These are phyloP conservation scores for Noctua fimbriata DNA, from an alignment of 2,888 invertebrate genomes.

Conservation along the genomic window DNA sequence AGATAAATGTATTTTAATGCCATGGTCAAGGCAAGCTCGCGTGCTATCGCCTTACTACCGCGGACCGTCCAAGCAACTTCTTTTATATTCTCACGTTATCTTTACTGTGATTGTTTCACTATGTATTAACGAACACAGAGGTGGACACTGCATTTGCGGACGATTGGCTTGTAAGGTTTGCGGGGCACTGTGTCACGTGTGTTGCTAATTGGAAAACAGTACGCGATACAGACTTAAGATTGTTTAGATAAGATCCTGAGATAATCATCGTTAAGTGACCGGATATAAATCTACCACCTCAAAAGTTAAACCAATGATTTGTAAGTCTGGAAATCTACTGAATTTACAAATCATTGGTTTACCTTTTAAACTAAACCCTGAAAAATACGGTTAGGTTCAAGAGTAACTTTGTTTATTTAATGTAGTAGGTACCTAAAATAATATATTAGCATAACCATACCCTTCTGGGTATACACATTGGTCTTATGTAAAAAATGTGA, in stretches of 20 bases:
- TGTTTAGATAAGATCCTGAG: constrained; percentile 31
- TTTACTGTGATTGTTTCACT: constrained; percentile 66
- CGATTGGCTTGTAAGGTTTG: constrained; percentile 37
- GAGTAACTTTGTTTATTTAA: neutral
- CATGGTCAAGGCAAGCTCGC: constrained; percentile 85
- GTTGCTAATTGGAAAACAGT: constrained; percentile 49
- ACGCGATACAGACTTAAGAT: constrained; percentile 31
- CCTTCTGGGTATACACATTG: neutral
- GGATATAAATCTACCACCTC: neutral
- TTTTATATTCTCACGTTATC: constrained; percentile 82
- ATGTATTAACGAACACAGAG: constrained; percentile 54
- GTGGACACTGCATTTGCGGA: constrained; percentile 43
- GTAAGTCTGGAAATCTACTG: neutral
- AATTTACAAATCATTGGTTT: no score
- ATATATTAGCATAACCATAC: neutral
- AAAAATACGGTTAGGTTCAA: neutral
- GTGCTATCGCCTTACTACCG: constrained; percentile 79
- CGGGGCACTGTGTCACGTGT: constrained; percentile 38
- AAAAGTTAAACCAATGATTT: neutral
- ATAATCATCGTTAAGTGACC: neutral
- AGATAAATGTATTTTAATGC: constrained; percentile 82
- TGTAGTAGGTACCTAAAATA: neutral
- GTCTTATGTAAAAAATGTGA: neutral
- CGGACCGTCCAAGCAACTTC: constrained; percentile 73
- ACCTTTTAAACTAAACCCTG: neutral